Evolutionary conservation across 2,888 invertebrate species (phyloP).

Genomic region (Drosophila longiperda): DNA sequence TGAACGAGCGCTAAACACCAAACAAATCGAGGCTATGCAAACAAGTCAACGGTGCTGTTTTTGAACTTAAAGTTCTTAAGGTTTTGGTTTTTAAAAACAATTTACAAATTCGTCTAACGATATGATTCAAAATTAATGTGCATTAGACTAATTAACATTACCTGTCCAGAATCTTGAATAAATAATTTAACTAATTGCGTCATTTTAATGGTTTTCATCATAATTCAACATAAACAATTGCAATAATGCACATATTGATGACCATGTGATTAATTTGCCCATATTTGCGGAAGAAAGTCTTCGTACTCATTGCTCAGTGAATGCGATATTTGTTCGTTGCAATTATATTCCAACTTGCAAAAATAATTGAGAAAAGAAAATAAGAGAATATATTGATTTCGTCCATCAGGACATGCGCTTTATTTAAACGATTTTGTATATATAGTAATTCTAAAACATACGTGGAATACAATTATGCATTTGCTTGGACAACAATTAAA

Average conservation of each 20-base stretch:
- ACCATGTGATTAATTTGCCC: background rate
- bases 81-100: background rate
- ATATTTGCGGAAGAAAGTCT: background rate
- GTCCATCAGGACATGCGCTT: constrained; percentile 51
- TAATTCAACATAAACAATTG: background rate
- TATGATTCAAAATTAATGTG: constrained; percentile 16
- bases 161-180: constrained; percentile 2
- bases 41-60: constrained; percentile 11
- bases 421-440: constrained; percentile 57
- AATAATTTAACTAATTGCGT: background rate
- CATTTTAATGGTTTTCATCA: background rate
- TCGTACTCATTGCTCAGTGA: background rate
- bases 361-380: background rate
- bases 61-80: background rate
- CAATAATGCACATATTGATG: background rate
- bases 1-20: constrained; percentile 2
- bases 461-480: constrained; percentile 53
- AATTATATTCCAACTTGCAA: background rate
- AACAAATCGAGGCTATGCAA: constrained; percentile 1
- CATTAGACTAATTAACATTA: constrained; percentile 11
- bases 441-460: constrained; percentile 43
- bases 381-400: constrained; percentile 41
- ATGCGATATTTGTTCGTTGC: background rate
- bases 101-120: background rate
- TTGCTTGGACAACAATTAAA: constrained; percentile 49